Evolutionary conservation across 1,140 invertebrate genomes (phyloP), one percentile per base, ranked within the genome.

Genomic region (Kradibia gibbosae): DNA sequence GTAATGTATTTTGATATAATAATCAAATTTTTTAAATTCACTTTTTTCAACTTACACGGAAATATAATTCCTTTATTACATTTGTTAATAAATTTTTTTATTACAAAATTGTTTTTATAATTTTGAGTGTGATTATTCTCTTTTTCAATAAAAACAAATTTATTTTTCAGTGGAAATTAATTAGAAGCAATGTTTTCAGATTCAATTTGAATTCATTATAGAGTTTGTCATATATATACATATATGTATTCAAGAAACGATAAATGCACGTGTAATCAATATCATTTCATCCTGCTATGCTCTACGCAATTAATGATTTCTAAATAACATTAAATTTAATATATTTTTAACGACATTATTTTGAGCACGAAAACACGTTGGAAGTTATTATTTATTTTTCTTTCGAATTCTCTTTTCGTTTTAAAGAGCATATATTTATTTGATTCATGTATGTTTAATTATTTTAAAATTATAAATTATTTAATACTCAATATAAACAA

Each of bases 291-390:
- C 50, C 50, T 8, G 22, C 20, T 53, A 53, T 20, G 50, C 50
- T 53, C 20, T 53, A 53, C 50, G 50, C 22, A 53, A 53, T 53
- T 22, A 53, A 53, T 53, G 50, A 53, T 53, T 53, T 20, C 15
- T 45, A 53, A 53, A 53, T 53, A 53, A 53, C 15, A 53, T 53
- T 53, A 53, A 53, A 53, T 53, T 53, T 53, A 53, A 53, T 53
- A 20, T 53, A 53, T 17, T 53, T 53, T 53, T 53, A 53, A 53
- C 22, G 15, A 53, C 50, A 17, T 53, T 53, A 53, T 53, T 53
- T 53, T 53, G 10, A 53, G 22, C 50, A 53, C 50, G 50, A 20
- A 3, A 20, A 53, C 15, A 53, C 50, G 50, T 22, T 53, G 15
- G 3, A 53, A 53, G 3, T 20, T 53, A 53, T 53, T 53, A 53